Evolutionary conservation across 2,888 invertebrate species (phyloP).

Genomic region (Lymantria dispar): DNA sequence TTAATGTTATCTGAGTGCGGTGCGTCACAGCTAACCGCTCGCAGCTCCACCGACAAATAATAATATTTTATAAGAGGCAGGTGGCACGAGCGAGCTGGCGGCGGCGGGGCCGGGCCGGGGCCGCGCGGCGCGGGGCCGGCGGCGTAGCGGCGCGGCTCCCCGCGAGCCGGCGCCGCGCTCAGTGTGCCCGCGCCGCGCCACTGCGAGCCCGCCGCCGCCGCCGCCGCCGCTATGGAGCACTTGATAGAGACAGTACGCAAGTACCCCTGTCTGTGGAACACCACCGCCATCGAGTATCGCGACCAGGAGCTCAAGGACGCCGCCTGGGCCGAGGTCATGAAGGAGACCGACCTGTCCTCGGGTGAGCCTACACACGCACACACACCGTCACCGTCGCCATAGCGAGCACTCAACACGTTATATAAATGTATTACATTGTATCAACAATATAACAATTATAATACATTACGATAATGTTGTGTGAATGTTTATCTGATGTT

Average conservation of each 20-base stretch:
- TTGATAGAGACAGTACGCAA: conserved; percentile 71
- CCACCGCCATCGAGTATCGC: conserved; percentile 73
- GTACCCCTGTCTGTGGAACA: conserved; percentile 77
- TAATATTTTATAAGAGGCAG: too few relatives aligned
- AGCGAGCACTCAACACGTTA: too few relatives aligned
- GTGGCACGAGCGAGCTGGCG: not conserved
- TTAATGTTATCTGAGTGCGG: too few relatives aligned
- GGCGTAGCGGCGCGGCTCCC: conserved; percentile 5
- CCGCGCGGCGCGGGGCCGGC: not conserved
- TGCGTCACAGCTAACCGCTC: too few relatives aligned
- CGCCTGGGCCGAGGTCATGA: conserved; percentile 74
- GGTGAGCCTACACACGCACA: conserved; percentile 67
- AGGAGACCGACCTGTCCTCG: conserved; percentile 70
- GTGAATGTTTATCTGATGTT: too few relatives aligned
- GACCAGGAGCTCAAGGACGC: conserved; percentile 79
- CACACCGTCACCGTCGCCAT: conserved; percentile 63
- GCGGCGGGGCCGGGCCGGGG: not conserved
- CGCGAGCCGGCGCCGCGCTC: conserved; percentile 5
- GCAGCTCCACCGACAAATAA: too few relatives aligned
- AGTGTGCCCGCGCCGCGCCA: conserved; percentile 14
- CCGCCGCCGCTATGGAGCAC: conserved; percentile 59
- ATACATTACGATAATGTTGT: too few relatives aligned
- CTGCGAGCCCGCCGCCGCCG: conserved; percentile 20
- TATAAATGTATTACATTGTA: too few relatives aligned
- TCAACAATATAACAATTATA: too few relatives aligned